Percentiles rank a stretch among this genome's conserved stretches.
Evolutionary conservation across 2,888 invertebrate genomes (phyloP).

Genomic region (Epicampocera succincta): DNA sequence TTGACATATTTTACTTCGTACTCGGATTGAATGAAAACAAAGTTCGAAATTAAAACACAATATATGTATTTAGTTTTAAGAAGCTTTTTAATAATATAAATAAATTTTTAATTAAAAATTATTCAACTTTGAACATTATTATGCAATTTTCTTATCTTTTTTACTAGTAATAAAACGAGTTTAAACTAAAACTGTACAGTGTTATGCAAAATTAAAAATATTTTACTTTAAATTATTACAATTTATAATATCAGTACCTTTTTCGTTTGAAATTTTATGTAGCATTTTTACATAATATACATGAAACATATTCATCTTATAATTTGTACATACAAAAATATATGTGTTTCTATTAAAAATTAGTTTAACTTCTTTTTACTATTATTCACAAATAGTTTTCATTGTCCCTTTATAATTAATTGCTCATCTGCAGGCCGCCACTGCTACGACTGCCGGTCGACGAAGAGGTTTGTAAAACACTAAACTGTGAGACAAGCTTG

Average conservation of each 20-base stretch:
- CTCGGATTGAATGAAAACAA: too few relatives aligned
- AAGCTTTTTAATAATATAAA: neutral
- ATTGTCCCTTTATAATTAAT: constrained; percentile 66
- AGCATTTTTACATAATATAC: constrained; percentile 37
- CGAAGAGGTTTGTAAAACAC: constrained; percentile 76
- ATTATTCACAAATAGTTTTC: constrained; percentile 31
- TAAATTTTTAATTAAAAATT: neutral
- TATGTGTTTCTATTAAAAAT: constrained; percentile 36
- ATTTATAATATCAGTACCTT: constrained; percentile 68
- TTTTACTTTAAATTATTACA: constrained; percentile 58
- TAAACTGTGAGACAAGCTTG: constrained; percentile 80
- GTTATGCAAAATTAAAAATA: constrained; percentile 34
- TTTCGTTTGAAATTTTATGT: constrained; percentile 50
- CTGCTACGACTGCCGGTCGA: constrained; percentile 79
- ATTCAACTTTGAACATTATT: neutral
- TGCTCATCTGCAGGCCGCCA: constrained; percentile 78
- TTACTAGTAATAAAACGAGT: constrained; percentile 24
- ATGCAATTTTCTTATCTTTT: constrained; percentile 21
- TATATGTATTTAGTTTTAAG: too few relatives aligned
- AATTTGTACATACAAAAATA: constrained; percentile 27
- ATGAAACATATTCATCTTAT: constrained; percentile 22
- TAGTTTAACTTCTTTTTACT: constrained; percentile 58
- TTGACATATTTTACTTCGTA: too few relatives aligned
- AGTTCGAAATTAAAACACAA: too few relatives aligned
- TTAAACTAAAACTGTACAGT: constrained; percentile 60